Conservation (phyloP, 1,140 invertebrate genomes). For the Drosophila erecta region DNA sequence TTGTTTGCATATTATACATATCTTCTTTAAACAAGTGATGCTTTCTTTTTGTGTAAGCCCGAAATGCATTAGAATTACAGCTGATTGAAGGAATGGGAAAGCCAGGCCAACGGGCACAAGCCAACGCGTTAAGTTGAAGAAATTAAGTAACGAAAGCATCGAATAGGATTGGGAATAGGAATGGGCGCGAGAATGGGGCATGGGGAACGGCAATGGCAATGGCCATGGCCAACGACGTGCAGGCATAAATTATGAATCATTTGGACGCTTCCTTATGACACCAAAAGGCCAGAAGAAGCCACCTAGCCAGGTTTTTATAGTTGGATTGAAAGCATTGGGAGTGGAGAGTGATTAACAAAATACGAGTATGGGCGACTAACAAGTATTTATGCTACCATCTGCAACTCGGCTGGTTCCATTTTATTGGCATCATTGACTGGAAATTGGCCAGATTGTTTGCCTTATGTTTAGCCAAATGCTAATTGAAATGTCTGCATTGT, state of each 20-base stretch:
- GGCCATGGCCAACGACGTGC: slow-evolving; percentile 35
- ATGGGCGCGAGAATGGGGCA: slow-evolving; percentile 30
- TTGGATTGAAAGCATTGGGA: slow-evolving; percentile 18
- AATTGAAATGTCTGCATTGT: slow-evolving; percentile 58
- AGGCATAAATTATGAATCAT: slow-evolving; percentile 84
- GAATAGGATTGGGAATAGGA: slow-evolving; percentile 60
- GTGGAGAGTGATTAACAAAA: slow-evolving; percentile 33
- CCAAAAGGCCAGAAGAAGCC: slow-evolving; percentile 56
- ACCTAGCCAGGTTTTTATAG: slow-evolving; percentile 17
- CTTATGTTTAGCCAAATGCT: slow-evolving; percentile 60
- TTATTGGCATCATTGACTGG: slow-evolving; percentile 55
- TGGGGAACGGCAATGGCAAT: slow-evolving; percentile 15
- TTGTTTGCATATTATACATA: too few relatives aligned
- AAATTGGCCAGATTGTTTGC: slow-evolving; percentile 45
- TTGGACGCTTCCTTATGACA: slow-evolving; percentile 84
- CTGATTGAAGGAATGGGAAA: neutral
- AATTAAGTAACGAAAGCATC: slow-evolving; percentile 79
- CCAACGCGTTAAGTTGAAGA: slow-evolving; percentile 65
- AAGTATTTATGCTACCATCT: slow-evolving; percentile 71
- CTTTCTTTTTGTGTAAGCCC: slow-evolving; percentile 20
- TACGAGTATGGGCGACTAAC: slow-evolving; percentile 65
- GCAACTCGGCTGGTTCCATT: slow-evolving; percentile 32
- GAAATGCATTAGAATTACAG: slow-evolving; percentile 49
- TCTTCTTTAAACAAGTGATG: neutral
- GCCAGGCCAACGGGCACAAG: slow-evolving; percentile 49